These are phyloP conservation scores for Campoplex capitator DNA, from an alignment of 2,888 invertebrate genomes.

Conservation along the genomic window DNA sequence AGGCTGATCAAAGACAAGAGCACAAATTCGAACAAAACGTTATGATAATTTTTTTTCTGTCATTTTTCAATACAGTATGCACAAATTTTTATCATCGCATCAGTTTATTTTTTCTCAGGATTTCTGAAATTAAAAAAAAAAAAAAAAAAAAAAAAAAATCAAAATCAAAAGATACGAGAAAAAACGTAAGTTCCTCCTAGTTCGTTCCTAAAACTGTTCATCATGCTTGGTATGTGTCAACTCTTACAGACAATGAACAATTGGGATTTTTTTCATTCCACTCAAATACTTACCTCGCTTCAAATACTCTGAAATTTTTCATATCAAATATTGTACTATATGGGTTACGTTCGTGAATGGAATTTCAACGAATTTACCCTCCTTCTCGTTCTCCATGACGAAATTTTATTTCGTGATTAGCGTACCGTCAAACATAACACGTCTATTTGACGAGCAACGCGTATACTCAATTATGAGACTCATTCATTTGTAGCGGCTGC, in stretches of 20 bases:
- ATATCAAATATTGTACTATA: background rate
- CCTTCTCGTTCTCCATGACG: background rate
- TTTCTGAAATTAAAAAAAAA: background rate
- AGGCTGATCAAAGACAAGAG: background rate
- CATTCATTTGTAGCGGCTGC: slow-evolving; percentile 36
- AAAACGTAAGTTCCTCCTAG: background rate
- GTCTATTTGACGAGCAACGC: slow-evolving; percentile 43
- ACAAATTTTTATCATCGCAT: background rate
- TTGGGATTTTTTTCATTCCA: background rate
- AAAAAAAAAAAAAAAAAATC: too few species aligned
- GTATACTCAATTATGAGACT: slow-evolving; percentile 29
- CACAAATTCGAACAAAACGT: background rate
- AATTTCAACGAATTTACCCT: slow-evolving; percentile 18
- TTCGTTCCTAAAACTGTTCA: too few species aligned
- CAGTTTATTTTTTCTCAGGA: background rate
- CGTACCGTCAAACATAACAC: slow-evolving; percentile 25
- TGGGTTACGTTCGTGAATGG: background rate
- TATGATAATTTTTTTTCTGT: background rate
- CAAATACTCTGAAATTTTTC: background rate
- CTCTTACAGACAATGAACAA: background rate
- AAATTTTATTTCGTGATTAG: slow-evolving; percentile 54
- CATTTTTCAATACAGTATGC: background rate
- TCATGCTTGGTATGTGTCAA: background rate
- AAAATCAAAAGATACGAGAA: too few species aligned
- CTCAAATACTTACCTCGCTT: background rate